A percentile compares a stretch with the other conserved stretches of the same genome.
These are phyloP conservation scores for Uloborus plumipes DNA, from an alignment of 2,888 invertebrate species.

Conservation along the genomic window DNA sequence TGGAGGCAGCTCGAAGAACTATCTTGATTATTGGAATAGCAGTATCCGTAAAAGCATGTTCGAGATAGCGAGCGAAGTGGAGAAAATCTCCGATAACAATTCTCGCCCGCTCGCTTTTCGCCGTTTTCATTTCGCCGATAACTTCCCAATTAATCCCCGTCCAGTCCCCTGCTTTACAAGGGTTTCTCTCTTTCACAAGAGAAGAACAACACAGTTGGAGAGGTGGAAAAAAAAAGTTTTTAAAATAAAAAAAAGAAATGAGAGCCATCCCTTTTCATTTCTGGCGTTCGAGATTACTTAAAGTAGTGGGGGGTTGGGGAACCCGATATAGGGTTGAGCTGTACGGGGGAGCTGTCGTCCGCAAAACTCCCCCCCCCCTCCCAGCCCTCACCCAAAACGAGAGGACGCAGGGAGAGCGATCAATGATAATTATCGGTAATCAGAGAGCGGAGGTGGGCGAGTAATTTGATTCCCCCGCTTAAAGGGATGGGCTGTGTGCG, in stretches of 20 bases:
- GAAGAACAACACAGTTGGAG: conserved; percentile 1
- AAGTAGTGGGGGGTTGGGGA: conserved; percentile 9
- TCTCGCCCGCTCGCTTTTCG: conserved; percentile 33
- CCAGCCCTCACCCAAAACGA: conserved; percentile 12
- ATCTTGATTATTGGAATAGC: conserved; percentile 18
- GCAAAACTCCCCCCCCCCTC: conserved; percentile 13
- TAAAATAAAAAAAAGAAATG: conserved; percentile 10
- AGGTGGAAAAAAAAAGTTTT: conserved; percentile 11
- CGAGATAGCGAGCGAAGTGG: background rate
- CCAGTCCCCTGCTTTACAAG: background rate
- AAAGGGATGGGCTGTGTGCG: conserved; percentile 13
- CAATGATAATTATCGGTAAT: conserved; percentile 65
- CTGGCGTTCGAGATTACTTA: conserved; percentile 52
- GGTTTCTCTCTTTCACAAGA: conserved; percentile 6
- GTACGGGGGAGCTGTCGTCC: conserved; percentile 14
- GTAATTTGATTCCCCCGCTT: conserved; percentile 64
- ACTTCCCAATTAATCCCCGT: conserved; percentile 58
- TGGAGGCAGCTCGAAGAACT: conserved; percentile 11
- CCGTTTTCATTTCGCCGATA: conserved; percentile 49
- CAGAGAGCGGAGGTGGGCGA: conserved; percentile 59
- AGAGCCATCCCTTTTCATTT: conserved; percentile 44
- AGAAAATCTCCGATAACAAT: conserved; percentile 21
- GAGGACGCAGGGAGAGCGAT: conserved; percentile 38
- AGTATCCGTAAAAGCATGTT: too few species aligned
- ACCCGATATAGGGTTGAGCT: background rate